Evolutionary conservation across 1,140 invertebrate genomes (phyloP), one percentile per base, ranked within the genome.

Genomic region (Microplitis demolitor): DNA sequence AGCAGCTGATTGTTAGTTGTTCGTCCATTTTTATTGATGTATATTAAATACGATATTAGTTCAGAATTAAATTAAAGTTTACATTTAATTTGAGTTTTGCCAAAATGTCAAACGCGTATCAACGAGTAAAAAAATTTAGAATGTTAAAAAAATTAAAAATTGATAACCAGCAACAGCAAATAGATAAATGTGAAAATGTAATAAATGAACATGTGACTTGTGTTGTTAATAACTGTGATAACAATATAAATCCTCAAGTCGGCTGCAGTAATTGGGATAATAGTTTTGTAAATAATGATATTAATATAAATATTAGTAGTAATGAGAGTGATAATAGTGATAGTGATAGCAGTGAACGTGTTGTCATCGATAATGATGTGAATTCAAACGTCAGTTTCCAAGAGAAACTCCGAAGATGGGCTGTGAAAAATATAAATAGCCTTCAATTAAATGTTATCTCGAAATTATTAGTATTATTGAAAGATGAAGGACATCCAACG

Each of bases 331-430:
- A 14, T 62, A 37, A 50, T 0, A 31, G 14, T 31, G 71, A 72
- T 11, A 39, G 13, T 66, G 37, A 56, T 4, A 56, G 8, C 34
- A 16, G 37, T 16, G 24, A 56, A 54, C 33, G 11, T 51, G 33
- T 24, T 66, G 51, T 16, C 16, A 56, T 54, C 61, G 53, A 39
- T 24, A 37, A 66, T 63, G 69, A 58, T 61, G 24, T 16, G 54
- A 33, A 31, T 70, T 6, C 56, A 51, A 51, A 16, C 13, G 51
- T 4, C 56, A 50, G 58, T 31, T 56, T 66, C 14, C 13, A 67
- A 35, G 61, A 50, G 66, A 76, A 76, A 73, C 11, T 76, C 14
- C 74, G 56, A 13, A 5, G 64, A 11, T 77, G 70, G 76, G 66
- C 69, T 4, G 14, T 72, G 53, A 45, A 61, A 13, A 74, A 77